Percentiles rank a stretch among this genome's conserved stretches.
These are phyloP conservation scores for Plebejus anna DNA, from an alignment of 2,888 invertebrate species.

Conservation along the genomic window DNA sequence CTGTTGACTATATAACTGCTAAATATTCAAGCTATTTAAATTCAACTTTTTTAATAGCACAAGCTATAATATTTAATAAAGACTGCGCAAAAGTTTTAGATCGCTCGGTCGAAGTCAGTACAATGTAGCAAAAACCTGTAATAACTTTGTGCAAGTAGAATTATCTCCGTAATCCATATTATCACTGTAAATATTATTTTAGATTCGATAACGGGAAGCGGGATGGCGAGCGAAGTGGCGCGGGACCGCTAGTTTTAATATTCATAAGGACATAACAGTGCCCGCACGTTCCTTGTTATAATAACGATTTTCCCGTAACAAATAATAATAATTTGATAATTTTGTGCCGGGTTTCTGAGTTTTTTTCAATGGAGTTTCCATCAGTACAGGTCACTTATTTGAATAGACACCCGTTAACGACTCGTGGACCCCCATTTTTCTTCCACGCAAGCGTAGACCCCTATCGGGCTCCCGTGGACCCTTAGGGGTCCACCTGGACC, in stretches of 20 bases:
- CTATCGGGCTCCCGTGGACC: no score
- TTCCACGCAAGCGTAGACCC: no score
- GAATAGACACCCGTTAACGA: no score
- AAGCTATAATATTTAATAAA: no score
- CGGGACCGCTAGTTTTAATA: constrained; percentile 5
- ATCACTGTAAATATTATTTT: neutral
- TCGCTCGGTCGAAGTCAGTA: no score
- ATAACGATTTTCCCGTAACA: neutral
- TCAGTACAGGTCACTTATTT: no score
- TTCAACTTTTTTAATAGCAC: neutral
- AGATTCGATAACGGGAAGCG: constrained; percentile 1
- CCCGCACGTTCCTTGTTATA: neutral
- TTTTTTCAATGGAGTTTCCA: no score
- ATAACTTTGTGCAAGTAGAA: neutral
- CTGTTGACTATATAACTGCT: neutral
- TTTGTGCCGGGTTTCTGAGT: neutral
- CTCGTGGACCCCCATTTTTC: no score
- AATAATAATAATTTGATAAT: neutral
- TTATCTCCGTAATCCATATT: neutral
- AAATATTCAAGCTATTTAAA: neutral
- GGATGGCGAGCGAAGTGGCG: neutral
- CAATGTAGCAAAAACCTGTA: no score
- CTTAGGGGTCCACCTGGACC: no score
- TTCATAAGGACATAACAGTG: constrained; percentile 16
- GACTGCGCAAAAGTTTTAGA: no score